Conservation (phyloP, 2,797 vertebrate species). For the Distichodus sexfasciatus region DNA sequence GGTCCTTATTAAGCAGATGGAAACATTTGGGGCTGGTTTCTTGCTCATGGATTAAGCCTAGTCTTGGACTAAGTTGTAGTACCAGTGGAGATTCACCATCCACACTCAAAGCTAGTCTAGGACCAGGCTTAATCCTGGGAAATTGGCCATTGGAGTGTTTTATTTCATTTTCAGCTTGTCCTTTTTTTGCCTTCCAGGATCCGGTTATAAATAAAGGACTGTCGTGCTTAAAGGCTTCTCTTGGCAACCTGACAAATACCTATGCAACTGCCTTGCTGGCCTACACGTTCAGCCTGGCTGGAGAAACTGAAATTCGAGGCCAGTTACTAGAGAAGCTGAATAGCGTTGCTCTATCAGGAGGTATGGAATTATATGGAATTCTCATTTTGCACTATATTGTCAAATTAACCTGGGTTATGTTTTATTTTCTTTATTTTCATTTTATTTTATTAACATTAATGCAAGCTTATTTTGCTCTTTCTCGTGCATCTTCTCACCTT, state of each 20-base stretch:
- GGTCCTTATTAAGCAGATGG: too few relatives aligned
- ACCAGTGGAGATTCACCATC: too few relatives aligned
- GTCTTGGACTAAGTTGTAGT: too few relatives aligned
- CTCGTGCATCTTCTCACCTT: conserved; percentile 10
- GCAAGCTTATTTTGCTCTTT: neutral
- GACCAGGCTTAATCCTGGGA: too few relatives aligned
- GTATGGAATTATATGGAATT: conserved; percentile 55
- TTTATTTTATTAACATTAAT: too few relatives aligned
- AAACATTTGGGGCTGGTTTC: too few relatives aligned
- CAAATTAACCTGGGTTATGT: neutral
- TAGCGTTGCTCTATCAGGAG: conserved; percentile 44
- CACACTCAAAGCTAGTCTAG: too few relatives aligned
- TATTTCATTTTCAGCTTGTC: neutral
- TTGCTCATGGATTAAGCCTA: too few relatives aligned
- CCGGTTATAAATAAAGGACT: conserved; percentile 65
- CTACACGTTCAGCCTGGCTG: conserved; percentile 78
- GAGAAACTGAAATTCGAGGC: conserved; percentile 58
- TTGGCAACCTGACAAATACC: conserved; percentile 53
- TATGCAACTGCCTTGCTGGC: conserved; percentile 78
- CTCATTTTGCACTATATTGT: neutral
- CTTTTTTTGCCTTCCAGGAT: conserved; percentile 52
- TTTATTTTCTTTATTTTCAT: neutral
- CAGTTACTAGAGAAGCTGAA: conserved; percentile 63
- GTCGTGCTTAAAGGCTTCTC: conserved; percentile 62
- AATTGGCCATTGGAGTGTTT: too few relatives aligned